These are phyloP conservation scores for Oostethus manadensis DNA, from an alignment of 2,113 vertebrate genomes.

Conservation along the genomic window DNA sequence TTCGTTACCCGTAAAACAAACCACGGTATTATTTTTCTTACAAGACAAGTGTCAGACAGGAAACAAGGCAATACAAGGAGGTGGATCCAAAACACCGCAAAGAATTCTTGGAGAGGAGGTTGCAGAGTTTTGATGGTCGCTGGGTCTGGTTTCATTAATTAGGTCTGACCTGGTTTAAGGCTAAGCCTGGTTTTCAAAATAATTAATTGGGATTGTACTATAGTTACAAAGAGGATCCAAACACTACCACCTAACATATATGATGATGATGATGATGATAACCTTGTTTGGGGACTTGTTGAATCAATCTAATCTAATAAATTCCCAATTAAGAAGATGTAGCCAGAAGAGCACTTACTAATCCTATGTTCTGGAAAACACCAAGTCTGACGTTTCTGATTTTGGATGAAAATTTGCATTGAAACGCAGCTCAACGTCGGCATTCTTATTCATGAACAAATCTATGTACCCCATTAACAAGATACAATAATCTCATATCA, in stretches of 20 bases:
- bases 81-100: background rate
- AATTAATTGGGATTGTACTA: conserved; percentile 2
- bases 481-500: too few species aligned
- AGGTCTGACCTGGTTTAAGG: background rate
- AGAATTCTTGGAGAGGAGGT: background rate
- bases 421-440: too few species aligned
- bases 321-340: too few species aligned
- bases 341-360: too few species aligned
- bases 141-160: conserved; percentile 18
- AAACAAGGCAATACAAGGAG: background rate
- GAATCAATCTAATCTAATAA: too few species aligned
- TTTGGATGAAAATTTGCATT: too few species aligned
- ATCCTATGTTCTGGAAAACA: too few species aligned
- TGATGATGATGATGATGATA: background rate
- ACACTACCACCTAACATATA: too few species aligned
- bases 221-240: conserved; percentile 4
- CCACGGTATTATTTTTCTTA: conserved; percentile 50
- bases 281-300: background rate
- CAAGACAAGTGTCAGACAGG: conserved; percentile 12
- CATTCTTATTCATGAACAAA: too few species aligned
- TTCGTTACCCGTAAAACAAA: conserved; percentile 37
- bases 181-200: conserved; percentile 12
- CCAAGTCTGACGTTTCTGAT: too few species aligned
- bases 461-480: too few species aligned
- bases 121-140: background rate